A percentile compares a stretch with the other conserved stretches of the same genome.
Conservation (phyloP, 2,113 vertebrate genomes). For the Patagioenas fasciata region DNA sequence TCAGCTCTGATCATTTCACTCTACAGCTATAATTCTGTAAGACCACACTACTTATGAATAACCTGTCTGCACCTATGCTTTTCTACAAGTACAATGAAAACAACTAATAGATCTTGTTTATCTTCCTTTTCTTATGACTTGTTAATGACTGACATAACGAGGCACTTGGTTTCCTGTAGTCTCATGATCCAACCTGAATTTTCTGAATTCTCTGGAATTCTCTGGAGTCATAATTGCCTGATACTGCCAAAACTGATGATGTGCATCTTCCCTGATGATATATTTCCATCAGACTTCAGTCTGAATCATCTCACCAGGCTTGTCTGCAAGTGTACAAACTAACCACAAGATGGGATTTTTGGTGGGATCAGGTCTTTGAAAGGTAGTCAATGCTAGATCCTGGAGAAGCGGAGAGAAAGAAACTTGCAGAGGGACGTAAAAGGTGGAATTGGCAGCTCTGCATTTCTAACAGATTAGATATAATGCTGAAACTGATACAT, state of each 20-base stretch:
- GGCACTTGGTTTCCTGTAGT: rapidly evolving
- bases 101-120: not conserved
- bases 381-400: not conserved
- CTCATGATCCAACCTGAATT: not conserved
- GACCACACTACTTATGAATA: not conserved
- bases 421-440: not conserved
- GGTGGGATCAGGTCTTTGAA: not conserved
- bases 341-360: not conserved
- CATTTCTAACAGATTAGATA: not conserved
- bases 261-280: not conserved
- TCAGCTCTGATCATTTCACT: not conserved
- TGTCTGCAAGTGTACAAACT: not conserved
- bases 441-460: not conserved
- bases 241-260: not conserved
- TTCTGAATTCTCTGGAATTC: not conserved
- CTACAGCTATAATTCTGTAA: not conserved
- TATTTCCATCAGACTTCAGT: not conserved
- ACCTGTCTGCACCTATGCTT: rapidly evolving
- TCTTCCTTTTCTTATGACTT: not conserved
- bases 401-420: not conserved
- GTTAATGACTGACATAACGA: not conserved
- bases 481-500: not conserved
- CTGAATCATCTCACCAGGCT: not conserved
- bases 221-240: not conserved
- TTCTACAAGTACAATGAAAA: not conserved